Evolutionary conservation across 2,113 vertebrate genomes (phyloP), one percentile per base, ranked within the genome.

Genomic region (Xenopus laevis): DNA sequence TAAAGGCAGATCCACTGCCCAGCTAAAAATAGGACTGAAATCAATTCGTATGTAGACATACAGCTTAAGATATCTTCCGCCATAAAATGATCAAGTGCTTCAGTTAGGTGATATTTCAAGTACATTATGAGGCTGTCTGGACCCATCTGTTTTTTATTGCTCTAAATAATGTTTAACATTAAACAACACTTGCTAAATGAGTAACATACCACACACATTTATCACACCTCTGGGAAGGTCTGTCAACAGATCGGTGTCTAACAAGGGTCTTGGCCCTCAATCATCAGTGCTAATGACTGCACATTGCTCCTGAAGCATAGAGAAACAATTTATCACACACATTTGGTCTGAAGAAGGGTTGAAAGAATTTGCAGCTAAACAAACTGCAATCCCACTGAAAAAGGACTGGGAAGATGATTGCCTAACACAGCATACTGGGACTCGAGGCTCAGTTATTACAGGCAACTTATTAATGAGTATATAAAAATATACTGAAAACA

Each of bases 181-280:
- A 40, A 62, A 57, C 67, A 70, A 74, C 59, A 65, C 64, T 68
- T 60, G 58, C 65, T 53, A 33, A 58, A 57, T 66, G 71, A 71
- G 59, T 61, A 66, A 71, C 64, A 65, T 67, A 58, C 71, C 67
- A 68, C 68, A 78, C 71, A 62, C 68, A 78, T 72, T 73, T 78
- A 13, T 59, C 46, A 40, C 30, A 74, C 77, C 60, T 55, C 15
- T 23, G 20, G 15, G 64, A 23, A 78, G 18, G 46, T 50, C 67
- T 74, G 0, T 16, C 65, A 55, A 16, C 52, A n/a, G 7, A 44
- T 18, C 1, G 20, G 47, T 65, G 71, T 59, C 57, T 63, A 69
- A 57, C 46, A n/a, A 65, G 60, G 52, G 61, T 50, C 12, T 66
- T 45, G 53, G 47, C 30, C 61, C 62, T 79, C 79, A 65, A 65